Evolutionary conservation across 2,888 invertebrate species (phyloP).

Genomic region (Sialis fuliginosa): DNA sequence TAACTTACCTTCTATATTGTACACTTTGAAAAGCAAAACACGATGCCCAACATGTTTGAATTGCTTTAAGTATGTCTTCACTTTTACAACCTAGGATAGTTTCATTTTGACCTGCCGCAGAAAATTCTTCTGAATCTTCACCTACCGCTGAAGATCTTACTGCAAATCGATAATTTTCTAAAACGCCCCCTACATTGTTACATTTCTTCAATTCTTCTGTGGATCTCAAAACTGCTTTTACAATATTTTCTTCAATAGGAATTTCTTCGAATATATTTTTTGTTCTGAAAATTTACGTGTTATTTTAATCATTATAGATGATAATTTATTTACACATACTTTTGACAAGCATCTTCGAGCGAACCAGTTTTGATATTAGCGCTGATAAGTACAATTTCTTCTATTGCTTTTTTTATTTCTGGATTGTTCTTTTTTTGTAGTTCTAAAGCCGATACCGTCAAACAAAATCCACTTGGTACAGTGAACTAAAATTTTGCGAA

Average conservation of each 20-base stretch:
- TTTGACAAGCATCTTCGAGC: constrained; percentile 32
- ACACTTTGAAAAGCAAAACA: constrained; percentile 60
- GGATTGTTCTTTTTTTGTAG: constrained; percentile 32
- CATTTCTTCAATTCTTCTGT: constrained; percentile 20
- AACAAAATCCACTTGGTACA: constrained; percentile 53
- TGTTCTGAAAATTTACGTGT: constrained; percentile 22
- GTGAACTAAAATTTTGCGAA: constrained; percentile 22
- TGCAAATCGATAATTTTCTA: constrained; percentile 32
- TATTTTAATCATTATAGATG: background rate
- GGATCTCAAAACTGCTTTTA: constrained; percentile 16
- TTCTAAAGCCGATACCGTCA: constrained; percentile 44
- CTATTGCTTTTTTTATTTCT: constrained; percentile 28
- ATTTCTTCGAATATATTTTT: constrained; percentile 13
- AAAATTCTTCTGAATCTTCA: constrained; percentile 64
- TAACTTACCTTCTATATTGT: constrained; percentile 48
- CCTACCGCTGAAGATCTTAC: constrained; percentile 55
- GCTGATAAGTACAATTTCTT: constrained; percentile 31
- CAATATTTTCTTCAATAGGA: constrained; percentile 25
- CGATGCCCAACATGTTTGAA: constrained; percentile 68
- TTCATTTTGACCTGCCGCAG: constrained; percentile 72
- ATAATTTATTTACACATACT: constrained; percentile 17
- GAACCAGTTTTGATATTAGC: constrained; percentile 27
- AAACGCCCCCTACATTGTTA: constrained; percentile 13
- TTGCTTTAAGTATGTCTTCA: constrained; percentile 33
- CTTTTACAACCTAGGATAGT: constrained; percentile 51